Evolutionary conservation across 2,797 vertebrate species (phyloP).

Genomic region (Coracias cyanogaster): DNA sequence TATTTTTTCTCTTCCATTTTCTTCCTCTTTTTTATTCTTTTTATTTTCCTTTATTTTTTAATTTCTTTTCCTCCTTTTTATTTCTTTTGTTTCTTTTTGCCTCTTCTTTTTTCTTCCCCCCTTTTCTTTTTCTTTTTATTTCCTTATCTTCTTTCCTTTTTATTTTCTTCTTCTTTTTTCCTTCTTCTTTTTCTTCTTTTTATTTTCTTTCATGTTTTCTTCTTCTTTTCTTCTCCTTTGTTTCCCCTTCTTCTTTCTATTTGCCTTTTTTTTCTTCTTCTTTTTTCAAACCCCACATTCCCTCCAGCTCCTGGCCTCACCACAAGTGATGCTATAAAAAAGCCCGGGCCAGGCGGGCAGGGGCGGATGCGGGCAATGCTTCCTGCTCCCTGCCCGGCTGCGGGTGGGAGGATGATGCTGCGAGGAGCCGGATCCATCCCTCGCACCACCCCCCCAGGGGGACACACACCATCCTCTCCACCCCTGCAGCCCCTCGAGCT

Average conservation of each 20-base stretch:
- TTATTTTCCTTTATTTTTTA: neutral
- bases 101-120: rapidly evolving
- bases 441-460: rapidly evolving
- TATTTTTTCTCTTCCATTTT: too few species aligned
- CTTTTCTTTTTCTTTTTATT: too few species aligned
- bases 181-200: too few species aligned
- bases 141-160: too few species aligned
- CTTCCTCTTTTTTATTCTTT: too few species aligned
- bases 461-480: neutral
- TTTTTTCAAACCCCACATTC: neutral
- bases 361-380: slow-evolving; percentile 69
- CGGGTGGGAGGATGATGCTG: neutral
- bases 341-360: neutral
- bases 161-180: too few species aligned
- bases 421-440: neutral
- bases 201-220: too few species aligned
- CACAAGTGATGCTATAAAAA: slow-evolving; percentile 65
- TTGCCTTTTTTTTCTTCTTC: neutral
- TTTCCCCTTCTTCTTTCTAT: too few species aligned
- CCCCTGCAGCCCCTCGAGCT: neutral
- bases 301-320: slow-evolving; percentile 59
- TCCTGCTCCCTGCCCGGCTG: slow-evolving; percentile 49
- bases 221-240: neutral
- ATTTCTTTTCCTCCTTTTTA: neutral
- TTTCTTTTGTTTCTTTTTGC: neutral